Evolutionary conservation across 2,113 vertebrate genomes (phyloP), one percentile per base, ranked within the genome.

Genomic region (Toxotes jaculatrix): DNA sequence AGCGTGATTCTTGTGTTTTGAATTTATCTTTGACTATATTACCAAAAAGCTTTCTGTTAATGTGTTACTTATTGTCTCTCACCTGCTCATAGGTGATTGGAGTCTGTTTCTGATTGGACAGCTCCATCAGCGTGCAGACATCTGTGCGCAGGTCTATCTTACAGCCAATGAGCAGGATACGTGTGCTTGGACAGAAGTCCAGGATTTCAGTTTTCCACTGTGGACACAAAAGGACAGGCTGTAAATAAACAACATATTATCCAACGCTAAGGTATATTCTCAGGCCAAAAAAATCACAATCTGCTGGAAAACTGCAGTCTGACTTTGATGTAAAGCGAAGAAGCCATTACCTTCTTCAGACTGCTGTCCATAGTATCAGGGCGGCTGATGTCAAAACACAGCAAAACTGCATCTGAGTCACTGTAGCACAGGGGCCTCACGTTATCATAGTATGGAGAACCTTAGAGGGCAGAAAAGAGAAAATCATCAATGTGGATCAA

Each of bases 371-470:
- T 95, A 34, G 96, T 97, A 91, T 98, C 97, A 0, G 97, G 98
- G 1, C 97, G 97, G 86, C 97, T 97, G 93, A 99, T 93, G 79
- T 99, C 98, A n/a, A 99, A 98, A 92, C 98, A 99, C 42, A 99
- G 93, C 85, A 99, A 92, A 27, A 98, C 97, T 0, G 97, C 98
- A 0, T 99, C 97, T 0, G 98, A 98, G 89, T 99, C 98, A 0
- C 97, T 98, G 93, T 99, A 99, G 96, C 97, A 99, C 16, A 99
- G 96, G 11, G 98, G 98, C 27, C 98, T 96, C 78, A 99, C 98
- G 0, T 99, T 99, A 86, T 99, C 98, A 0, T 99, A 99, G 93
- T 99, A 99, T 1, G 98, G 98, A 60, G 97, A 99, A 19, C 98
- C 98, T 99, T 21, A 81, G 13, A 79, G 65, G 77, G 23, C 0